Conservation (phyloP, 2,888 invertebrate genomes). For the Scaptomyza reducta region DNA sequence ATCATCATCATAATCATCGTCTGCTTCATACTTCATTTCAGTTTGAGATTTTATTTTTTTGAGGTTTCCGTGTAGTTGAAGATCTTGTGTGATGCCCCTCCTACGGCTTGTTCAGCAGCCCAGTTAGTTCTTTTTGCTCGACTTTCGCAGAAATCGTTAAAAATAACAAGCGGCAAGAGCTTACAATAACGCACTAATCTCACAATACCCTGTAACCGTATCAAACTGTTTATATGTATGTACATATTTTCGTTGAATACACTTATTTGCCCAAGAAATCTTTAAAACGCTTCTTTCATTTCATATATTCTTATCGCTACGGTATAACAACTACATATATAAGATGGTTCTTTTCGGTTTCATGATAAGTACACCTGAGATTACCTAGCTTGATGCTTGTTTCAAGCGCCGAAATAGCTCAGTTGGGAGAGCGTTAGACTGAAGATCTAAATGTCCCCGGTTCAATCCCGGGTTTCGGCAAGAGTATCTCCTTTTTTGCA, state of each 20-base stretch:
- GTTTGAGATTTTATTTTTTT: not conserved
- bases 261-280: too few species aligned
- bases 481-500: not conserved
- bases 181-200: not conserved
- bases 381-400: not conserved
- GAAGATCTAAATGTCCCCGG: constrained; percentile 91
- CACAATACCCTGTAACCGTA: constrained; percentile 7
- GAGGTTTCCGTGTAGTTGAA: constrained; percentile 16
- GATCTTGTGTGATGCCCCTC: constrained; percentile 11
- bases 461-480: constrained; percentile 91
- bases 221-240: not conserved
- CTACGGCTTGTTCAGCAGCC: constrained; percentile 5
- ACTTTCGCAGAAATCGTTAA: constrained; percentile 54
- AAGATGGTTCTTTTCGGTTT: not conserved
- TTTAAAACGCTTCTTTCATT: not conserved
- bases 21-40: not conserved
- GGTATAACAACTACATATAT: not conserved
- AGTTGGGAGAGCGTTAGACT: constrained; percentile 92
- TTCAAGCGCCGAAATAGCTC: constrained; percentile 89
- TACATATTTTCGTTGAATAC: too few species aligned
- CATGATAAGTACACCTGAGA: not conserved
- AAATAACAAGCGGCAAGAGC: constrained; percentile 33
- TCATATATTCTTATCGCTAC: not conserved
- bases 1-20: constrained; percentile 4
- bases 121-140: constrained; percentile 30